Percentiles rank a stretch among this genome's conserved stretches.
Conservation (phyloP, 2,113 vertebrate genomes). For the Entomyzon cyanotis region DNA sequence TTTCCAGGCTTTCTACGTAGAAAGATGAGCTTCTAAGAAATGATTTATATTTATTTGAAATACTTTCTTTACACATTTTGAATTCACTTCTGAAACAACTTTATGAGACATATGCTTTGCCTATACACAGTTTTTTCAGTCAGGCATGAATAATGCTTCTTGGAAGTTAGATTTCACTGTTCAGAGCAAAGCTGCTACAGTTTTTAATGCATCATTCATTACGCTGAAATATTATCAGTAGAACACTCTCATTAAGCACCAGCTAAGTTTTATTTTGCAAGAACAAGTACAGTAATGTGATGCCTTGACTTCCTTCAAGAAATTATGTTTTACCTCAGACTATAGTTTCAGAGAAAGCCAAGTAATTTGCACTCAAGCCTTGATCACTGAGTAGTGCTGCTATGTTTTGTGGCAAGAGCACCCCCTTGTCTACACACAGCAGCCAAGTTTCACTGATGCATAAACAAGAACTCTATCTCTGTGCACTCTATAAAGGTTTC, state of each 20-base stretch:
- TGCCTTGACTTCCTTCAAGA: neutral
- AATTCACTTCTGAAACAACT: neutral
- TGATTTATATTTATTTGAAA: neutral
- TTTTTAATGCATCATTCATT: neutral
- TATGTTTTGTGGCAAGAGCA: neutral
- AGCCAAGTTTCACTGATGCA: neutral
- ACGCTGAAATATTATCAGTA: neutral
- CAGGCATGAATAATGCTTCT: neutral
- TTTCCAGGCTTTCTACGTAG: rapidly evolving
- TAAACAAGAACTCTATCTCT: neutral
- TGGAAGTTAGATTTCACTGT: neutral
- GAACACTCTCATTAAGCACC: neutral
- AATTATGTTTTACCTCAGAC: neutral
- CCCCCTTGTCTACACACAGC: neutral
- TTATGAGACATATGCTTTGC: neutral
- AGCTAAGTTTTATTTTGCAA: neutral
- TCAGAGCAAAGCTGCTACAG: neutral
- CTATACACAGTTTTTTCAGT: neutral
- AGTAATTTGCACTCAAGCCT: neutral
- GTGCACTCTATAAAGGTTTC: neutral
- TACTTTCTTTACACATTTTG: neutral
- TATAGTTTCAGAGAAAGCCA: neutral
- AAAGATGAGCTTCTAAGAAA: neutral
- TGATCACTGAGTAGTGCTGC: neutral
- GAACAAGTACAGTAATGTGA: neutral